A percentile compares a stretch with the other conserved stretches of the same genome.
phyloP scores from a whole-genome alignment of 2,888 invertebrate genomes.

The Galerucella pusilla region DNA sequence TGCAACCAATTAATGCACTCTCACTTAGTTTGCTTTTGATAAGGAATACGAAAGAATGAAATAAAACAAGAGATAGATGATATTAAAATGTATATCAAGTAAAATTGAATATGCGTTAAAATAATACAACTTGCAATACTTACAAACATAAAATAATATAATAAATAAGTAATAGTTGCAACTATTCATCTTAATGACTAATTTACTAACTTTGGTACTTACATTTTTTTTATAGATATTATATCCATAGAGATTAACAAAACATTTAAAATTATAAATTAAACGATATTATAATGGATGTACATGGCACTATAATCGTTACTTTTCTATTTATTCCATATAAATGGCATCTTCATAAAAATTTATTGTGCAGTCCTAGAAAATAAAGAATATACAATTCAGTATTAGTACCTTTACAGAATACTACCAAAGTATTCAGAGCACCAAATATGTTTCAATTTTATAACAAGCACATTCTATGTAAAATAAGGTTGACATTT shows the following conservation, averaged over 20 bases:
- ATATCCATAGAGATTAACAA: neutral
- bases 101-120: constrained; percentile 15
- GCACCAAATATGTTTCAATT: neutral
- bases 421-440: neutral
- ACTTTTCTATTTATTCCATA: constrained; percentile 35
- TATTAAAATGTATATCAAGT: constrained; percentile 2
- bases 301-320: constrained; percentile 28
- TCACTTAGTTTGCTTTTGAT: too few relatives aligned
- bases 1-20: too few relatives aligned
- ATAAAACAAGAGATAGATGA: neutral
- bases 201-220: constrained; percentile 25
- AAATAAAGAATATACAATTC: constrained; percentile 31
- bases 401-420: neutral
- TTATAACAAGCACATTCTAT: neutral
- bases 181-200: neutral
- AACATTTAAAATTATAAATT: constrained; percentile 26
- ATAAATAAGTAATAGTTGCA: constrained; percentile 20
- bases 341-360: constrained; percentile 42
- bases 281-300: constrained; percentile 28
- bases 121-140: constrained; percentile 23
- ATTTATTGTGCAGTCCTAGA: constrained; percentile 43
- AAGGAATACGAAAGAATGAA: too few relatives aligned
- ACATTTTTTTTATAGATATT: constrained; percentile 1
- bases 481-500: constrained; percentile 16
- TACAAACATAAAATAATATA: constrained; percentile 10